phyloP scores from a whole-genome alignment of 2,888 invertebrate species.

The Xanthorhoe designata region DNA sequence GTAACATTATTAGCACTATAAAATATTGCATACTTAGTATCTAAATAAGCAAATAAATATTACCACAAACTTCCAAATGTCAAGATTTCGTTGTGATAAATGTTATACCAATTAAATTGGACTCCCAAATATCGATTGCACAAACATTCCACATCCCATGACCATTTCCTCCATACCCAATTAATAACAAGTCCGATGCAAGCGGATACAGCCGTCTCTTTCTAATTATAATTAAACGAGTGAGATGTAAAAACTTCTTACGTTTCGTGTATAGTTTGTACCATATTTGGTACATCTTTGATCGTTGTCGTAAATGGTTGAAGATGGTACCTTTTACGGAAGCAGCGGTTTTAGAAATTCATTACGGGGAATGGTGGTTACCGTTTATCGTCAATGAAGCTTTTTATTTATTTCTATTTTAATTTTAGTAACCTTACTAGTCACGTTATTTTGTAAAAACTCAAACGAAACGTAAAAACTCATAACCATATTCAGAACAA shows the following conservation, averaged over 20 bases:
- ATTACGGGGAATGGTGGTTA: constrained; percentile 27
- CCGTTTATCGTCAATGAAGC: neutral
- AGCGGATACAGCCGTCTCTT: constrained; percentile 26
- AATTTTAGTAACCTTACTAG: neutral
- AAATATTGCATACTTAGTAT: constrained; percentile 14
- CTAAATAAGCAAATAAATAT: neutral
- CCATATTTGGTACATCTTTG: constrained; percentile 37
- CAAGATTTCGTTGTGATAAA: constrained; percentile 36
- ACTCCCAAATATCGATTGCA: constrained; percentile 29
- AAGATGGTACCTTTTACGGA: constrained; percentile 39
- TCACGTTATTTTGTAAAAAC: too few species aligned
- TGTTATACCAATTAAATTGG: constrained; percentile 27
- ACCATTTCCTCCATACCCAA: constrained; percentile 52
- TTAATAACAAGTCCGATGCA: constrained; percentile 45
- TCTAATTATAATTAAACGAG: constrained; percentile 9
- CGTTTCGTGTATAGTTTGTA: constrained; percentile 34
- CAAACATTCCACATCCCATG: constrained; percentile 49
- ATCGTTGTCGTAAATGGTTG: constrained; percentile 43
- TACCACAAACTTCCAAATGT: constrained; percentile 29
- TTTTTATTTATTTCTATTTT: constrained; percentile 9
- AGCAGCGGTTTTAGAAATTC: constrained; percentile 43
- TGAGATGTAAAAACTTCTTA: constrained; percentile 23
- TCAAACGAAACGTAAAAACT: too few species aligned
- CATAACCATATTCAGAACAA: too few species aligned
- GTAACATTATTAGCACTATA: neutral